Conservation (phyloP, 1,140 invertebrate genomes). For the Homalodisca vitripennis region DNA sequence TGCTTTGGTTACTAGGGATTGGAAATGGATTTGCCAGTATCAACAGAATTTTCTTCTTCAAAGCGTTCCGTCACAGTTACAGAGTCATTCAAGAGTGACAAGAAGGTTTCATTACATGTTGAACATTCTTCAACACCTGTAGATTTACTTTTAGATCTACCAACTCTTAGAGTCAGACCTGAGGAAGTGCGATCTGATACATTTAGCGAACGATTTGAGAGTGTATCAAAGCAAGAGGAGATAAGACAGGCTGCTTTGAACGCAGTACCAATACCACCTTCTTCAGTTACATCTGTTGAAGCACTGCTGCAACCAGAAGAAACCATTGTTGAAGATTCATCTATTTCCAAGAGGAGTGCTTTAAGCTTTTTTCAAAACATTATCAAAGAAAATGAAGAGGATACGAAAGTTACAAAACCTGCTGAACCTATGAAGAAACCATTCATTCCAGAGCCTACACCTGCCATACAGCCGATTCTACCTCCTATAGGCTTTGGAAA, state of each 20-base stretch:
- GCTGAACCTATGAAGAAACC: conserved; percentile 17
- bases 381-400: conserved; percentile 49
- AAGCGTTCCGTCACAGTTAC: conserved; percentile 31
- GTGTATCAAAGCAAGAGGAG: background rate
- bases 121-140: conserved; percentile 19
- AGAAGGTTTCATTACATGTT: conserved; percentile 39
- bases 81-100: conserved; percentile 38
- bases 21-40: conserved; percentile 5
- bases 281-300: background rate
- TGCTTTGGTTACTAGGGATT: conserved; percentile 4
- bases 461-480: background rate
- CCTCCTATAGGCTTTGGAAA: background rate
- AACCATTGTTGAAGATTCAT: conserved; percentile 34
- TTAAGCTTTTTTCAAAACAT: conserved; percentile 60
- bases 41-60: conserved; percentile 7
- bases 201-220: background rate
- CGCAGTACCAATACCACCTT: background rate
- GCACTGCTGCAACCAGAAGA: conserved; percentile 14
- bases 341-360: conserved; percentile 53
- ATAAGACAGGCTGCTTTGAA: background rate
- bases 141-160: conserved; percentile 2
- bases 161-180: background rate
- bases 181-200: background rate
- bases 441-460: background rate
- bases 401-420: conserved; percentile 28